A percentile compares a stretch with the other conserved stretches of the same genome.
Evolutionary conservation across 2,888 invertebrate species (phyloP).

Genomic region (Bugulina stolonifera): DNA sequence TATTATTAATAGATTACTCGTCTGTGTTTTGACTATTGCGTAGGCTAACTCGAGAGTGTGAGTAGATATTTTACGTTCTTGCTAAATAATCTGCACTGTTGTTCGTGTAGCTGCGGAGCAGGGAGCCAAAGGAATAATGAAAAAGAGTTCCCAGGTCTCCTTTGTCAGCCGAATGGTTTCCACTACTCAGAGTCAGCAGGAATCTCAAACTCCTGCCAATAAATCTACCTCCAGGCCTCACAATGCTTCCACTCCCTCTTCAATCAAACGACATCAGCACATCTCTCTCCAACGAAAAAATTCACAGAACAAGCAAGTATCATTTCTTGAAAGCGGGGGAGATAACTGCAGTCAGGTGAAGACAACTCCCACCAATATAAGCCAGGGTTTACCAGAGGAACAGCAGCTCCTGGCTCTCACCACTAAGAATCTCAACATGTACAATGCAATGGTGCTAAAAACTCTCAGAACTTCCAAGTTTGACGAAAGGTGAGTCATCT

Average conservation of each 20-base stretch:
- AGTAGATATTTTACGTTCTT: too few species aligned
- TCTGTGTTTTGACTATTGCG: too few species aligned
- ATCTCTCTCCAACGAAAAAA: not conserved
- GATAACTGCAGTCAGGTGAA: not conserved
- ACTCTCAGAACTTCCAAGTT: conserved; percentile 17
- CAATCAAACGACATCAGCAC: not conserved
- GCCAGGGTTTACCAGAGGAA: not conserved
- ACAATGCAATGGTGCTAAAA: conserved; percentile 21
- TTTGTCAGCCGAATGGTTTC: not conserved
- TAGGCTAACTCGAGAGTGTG: too few species aligned
- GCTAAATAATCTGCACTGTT: too few species aligned
- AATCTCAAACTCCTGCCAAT: not conserved
- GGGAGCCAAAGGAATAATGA: not conserved
- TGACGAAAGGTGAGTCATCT: conserved; percentile 23
- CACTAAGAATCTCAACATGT: conserved; percentile 23
- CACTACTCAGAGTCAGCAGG: not conserved
- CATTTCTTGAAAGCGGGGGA: not conserved
- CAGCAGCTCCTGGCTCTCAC: conserved; percentile 5
- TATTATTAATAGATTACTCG: too few species aligned
- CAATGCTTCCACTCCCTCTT: not conserved
- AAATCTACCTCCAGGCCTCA: not conserved
- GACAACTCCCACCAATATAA: not conserved
- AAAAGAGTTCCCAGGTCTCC: not conserved
- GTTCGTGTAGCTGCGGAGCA: not conserved
- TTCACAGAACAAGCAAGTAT: conserved; percentile 13